phyloP scores from a whole-genome alignment of 2,113 vertebrate species.

The Brachyhypopomus gauderio region DNA sequence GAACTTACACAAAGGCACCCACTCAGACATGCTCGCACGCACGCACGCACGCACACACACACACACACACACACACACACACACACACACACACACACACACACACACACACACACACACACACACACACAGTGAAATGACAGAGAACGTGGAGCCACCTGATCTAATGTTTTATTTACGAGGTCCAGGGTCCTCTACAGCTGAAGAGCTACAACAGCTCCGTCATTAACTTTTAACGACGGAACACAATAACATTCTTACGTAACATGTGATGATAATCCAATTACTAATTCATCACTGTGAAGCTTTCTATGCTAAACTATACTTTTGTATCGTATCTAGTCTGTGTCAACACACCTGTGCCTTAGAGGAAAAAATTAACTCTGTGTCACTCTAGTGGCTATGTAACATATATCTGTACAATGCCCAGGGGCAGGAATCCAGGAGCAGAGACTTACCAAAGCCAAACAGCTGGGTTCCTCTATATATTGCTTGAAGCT shows the following conservation, averaged over 20 bases:
- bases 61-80: background rate
- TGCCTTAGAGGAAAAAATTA: no score
- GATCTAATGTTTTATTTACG: slow-evolving; percentile 2
- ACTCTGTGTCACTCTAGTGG: no score
- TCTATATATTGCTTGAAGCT: slow-evolving; percentile 86
- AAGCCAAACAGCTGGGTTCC: slow-evolving; percentile 76
- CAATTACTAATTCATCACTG: background rate
- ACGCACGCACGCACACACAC: slow-evolving; percentile 22
- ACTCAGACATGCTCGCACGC: background rate
- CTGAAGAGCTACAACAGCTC: background rate
- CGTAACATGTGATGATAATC: no score
- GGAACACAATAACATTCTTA: background rate
- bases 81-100: background rate
- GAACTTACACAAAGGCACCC: background rate
- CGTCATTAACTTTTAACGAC: slow-evolving; percentile 3
- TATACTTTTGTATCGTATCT: background rate
- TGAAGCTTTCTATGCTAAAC: background rate
- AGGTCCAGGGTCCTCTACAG: background rate
- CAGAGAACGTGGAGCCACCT: background rate
- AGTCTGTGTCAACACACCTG: no score
- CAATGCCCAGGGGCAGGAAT: slow-evolving; percentile 3
- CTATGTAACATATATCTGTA: background rate
- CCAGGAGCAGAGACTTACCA: slow-evolving; percentile 75
- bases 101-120: background rate
- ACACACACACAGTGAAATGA: background rate